These are phyloP conservation scores for Drosophila ambigua DNA, from an alignment of 1,140 invertebrate species.

Conservation along the genomic window DNA sequence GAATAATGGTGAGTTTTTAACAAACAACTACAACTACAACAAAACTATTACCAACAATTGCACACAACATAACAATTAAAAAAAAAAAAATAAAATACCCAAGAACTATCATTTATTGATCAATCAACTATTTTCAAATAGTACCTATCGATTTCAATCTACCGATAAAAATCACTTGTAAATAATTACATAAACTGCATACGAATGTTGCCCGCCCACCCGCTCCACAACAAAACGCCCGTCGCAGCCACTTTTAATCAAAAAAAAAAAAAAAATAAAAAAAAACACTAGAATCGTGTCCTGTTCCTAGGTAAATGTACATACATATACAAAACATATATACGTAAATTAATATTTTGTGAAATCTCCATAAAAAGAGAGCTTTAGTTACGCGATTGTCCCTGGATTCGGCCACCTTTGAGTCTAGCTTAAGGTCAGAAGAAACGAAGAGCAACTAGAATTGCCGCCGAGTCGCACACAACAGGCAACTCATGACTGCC, in stretches of 20 bases:
- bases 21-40: slow-evolving; percentile 37
- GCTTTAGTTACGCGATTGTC: slow-evolving; percentile 11
- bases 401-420: slow-evolving; percentile 15
- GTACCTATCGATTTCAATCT: too few relatives aligned
- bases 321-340: slow-evolving; percentile 13
- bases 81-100: slow-evolving; percentile 1
- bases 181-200: slow-evolving; percentile 69
- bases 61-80: slow-evolving; percentile 46
- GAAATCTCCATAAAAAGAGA: slow-evolving; percentile 22
- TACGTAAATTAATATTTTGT: slow-evolving; percentile 1
- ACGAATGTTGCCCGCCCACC: slow-evolving; percentile 50
- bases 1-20: slow-evolving; percentile 95
- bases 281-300: slow-evolving; percentile 20
- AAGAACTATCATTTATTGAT: slow-evolving; percentile 14
- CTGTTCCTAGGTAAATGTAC: slow-evolving; percentile 34
- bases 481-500: too few relatives aligned
- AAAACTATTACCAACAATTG: slow-evolving; percentile 39
- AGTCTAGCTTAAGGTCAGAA: slow-evolving; percentile 1
- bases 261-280: slow-evolving; percentile 8
- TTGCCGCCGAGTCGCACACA: too few relatives aligned
- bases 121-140: slow-evolving; percentile 23
- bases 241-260: slow-evolving; percentile 29
- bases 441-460: too few relatives aligned
- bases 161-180: slow-evolving; percentile 57
- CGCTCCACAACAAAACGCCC: slow-evolving; percentile 14